Conservation (phyloP, 2,113 vertebrate species). For the Stictonetta naevosa region DNA sequence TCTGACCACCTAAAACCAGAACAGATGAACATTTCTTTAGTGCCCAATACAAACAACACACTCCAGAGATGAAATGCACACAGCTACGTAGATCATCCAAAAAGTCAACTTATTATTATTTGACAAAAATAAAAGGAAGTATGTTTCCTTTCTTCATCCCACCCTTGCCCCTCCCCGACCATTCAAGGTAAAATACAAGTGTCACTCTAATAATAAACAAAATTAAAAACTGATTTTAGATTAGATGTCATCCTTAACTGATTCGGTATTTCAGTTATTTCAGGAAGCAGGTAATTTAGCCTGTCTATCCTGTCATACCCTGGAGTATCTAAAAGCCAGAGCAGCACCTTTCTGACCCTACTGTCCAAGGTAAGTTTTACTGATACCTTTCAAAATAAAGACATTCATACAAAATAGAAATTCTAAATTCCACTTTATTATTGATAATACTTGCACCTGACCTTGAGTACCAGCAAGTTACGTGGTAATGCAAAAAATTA, state of each 20-base stretch:
- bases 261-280: not conserved
- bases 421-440: not conserved
- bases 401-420: not conserved
- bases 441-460: not conserved
- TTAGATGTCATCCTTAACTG: not conserved
- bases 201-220: not conserved
- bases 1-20: not conserved
- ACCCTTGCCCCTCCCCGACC: not conserved
- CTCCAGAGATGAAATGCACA: not conserved
- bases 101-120: not conserved
- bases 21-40: not conserved
- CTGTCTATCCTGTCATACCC: not conserved
- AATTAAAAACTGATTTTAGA: not conserved
- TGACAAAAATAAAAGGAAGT: not conserved
- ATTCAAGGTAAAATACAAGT: not conserved
- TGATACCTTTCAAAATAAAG: not conserved
- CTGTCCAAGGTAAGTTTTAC: not conserved
- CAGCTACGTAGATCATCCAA: not conserved
- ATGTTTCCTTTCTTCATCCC: not conserved
- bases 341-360: not conserved
- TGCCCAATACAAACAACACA: not conserved
- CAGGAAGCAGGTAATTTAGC: not conserved
- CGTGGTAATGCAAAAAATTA: not conserved
- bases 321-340: not conserved
- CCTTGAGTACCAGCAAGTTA: not conserved